Conservation (phyloP, 1,140 invertebrate species). For the Vanessa atalanta region DNA sequence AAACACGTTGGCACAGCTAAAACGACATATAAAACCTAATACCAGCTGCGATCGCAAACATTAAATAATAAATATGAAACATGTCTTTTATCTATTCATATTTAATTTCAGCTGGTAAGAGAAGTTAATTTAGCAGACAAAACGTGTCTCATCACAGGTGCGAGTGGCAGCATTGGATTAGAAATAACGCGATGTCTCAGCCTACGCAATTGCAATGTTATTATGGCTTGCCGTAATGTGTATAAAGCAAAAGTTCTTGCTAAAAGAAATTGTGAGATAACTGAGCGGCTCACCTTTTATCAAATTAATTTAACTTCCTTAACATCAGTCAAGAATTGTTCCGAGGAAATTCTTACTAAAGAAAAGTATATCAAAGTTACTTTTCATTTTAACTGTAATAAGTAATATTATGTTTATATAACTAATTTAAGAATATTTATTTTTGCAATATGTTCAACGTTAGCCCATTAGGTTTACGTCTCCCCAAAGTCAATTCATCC, state of each 20-base stretch:
- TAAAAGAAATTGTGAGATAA: conserved; percentile 50
- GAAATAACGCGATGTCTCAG: conserved; percentile 93
- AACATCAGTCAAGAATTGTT: conserved; percentile 60
- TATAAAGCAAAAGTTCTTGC: conserved; percentile 56
- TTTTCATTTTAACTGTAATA: not conserved
- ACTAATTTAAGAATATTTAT: too few relatives aligned
- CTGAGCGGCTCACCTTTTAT: conserved; percentile 48
- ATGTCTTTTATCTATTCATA: not conserved
- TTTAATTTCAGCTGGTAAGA: conserved; percentile 83
- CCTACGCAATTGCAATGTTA: conserved; percentile 88
- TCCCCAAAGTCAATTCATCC: too few relatives aligned
- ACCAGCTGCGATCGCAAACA: too few relatives aligned
- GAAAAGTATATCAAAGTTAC: conserved; percentile 49
- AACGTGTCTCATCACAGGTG: conserved; percentile 92
- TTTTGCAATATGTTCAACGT: too few relatives aligned
- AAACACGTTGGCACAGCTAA: too few relatives aligned
- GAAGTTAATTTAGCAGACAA: conserved; percentile 90
- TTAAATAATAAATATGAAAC: too few relatives aligned
- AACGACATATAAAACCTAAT: too few relatives aligned
- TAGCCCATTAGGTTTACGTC: too few relatives aligned
- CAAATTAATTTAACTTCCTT: conserved; percentile 65
- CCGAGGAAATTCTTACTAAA: conserved; percentile 52
- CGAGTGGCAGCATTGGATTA: conserved; percentile 94
- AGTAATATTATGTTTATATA: too few relatives aligned
- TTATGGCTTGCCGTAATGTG: conserved; percentile 70